Base-by-base conservation (phyloP, 2,797 vertebrate species). In the Sebastolobus altivelis region DNA sequence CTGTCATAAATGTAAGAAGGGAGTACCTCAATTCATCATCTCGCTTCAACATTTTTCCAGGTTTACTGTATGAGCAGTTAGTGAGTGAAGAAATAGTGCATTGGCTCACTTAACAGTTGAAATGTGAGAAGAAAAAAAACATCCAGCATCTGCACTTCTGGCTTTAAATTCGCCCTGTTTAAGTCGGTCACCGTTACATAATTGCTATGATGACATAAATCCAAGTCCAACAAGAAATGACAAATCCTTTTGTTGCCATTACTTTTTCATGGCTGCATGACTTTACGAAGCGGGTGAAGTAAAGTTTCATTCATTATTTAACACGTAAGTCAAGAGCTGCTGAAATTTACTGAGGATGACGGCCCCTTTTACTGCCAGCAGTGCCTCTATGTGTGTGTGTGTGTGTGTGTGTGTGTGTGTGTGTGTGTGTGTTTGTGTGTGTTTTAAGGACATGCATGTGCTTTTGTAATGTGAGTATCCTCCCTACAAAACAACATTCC, bases 201-300 rank as follows among this genome's bases (percentile, higher is more conserved):
- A 89, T 71, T 83, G 58, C 40, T 18, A 20, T n/a, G 62, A 81
- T 85, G 82, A 86, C 77, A 87, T 77, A 46, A 85, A 92, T 92
- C 74, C 56, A 84, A 69, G 60, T 67, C 58, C 73, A 52, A 52
- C 61, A 29, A 77, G 83, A 81, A 89, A 93, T 80, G 84, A 92
- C 89, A 85, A 88, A 92, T 89, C 88, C 27, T 82, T 94, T 93
- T 93, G 91, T 92, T 87, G 74, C 62, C 85, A 94, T 95, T 89
- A 93, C 65, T 93, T 93, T 93, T 95, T 94, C n/a, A 95, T 94
- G 75, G 38, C 35, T 58, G 79, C 63, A 73, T 43, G 75, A 61
- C 66, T 90, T 84, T 88, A 29, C 20, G 33, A 82, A 86, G 85
- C 29, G 43, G 72, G 43, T 60, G 75, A 88, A 88, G 80, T 80